Conservation (phyloP, 1,140 invertebrate species). For the Euura saliciscinereae region DNA sequence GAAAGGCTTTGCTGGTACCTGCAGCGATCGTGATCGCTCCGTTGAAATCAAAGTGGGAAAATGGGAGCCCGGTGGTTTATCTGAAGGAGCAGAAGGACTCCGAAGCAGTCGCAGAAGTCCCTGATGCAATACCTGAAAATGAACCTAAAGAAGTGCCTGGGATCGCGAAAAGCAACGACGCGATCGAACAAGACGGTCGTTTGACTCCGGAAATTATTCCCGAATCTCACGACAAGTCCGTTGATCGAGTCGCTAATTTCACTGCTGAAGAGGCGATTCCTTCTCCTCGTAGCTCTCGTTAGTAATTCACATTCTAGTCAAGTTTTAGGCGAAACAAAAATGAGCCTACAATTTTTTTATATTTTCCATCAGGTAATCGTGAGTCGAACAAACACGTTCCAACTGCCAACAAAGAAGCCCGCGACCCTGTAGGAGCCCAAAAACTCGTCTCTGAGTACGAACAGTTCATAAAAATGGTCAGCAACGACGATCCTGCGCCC, state of each 20-base stretch:
- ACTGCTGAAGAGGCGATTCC: background rate
- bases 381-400: background rate
- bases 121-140: slow-evolving; percentile 12
- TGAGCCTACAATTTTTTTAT: too few relatives aligned
- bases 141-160: slow-evolving; percentile 21
- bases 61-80: slow-evolving; percentile 29
- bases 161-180: background rate
- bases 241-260: background rate
- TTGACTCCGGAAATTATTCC: background rate
- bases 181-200: background rate
- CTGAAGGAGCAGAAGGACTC: slow-evolving; percentile 15
- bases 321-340: too few relatives aligned
- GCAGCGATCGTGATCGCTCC: slow-evolving; percentile 25
- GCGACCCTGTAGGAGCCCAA: slow-evolving; percentile 32
- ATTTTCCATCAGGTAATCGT: background rate
- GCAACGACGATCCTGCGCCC: slow-evolving; percentile 25
- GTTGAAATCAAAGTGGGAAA: slow-evolving; percentile 57
- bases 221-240: background rate
- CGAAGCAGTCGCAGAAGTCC: slow-evolving; percentile 14
- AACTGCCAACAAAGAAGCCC: background rate
- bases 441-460: slow-evolving; percentile 57
- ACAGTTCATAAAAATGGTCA: slow-evolving; percentile 58
- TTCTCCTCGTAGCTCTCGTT: background rate
- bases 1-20: slow-evolving; percentile 9
- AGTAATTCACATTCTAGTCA: background rate